Percentiles rank a stretch among this genome's conserved stretches.
These are phyloP conservation scores for Dysidea cf. avara DNA, from an alignment of 37 sponge, comb jelly and placozoan species.

Conservation along the genomic window DNA sequence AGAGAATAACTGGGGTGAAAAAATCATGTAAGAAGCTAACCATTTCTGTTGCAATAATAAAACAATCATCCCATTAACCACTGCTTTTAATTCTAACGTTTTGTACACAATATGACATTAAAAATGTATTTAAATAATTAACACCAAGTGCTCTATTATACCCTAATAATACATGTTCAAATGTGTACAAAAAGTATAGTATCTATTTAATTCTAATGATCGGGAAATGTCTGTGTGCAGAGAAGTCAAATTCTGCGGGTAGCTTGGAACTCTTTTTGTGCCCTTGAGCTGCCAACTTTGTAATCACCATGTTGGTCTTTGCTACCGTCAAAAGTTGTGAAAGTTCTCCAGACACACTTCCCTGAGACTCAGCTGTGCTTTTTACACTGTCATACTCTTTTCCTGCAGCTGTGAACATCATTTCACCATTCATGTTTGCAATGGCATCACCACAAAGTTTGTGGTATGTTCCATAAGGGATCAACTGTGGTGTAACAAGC, in stretches of 20 bases:
- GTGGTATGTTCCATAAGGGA: conserved; percentile 64
- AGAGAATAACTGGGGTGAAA: conserved; percentile 25
- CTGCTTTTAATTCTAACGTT: too few relatives aligned
- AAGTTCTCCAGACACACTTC: conserved; percentile 24
- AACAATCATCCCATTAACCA: too few relatives aligned
- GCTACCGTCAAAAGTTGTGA: conserved; percentile 65
- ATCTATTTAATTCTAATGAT: conserved; percentile 67
- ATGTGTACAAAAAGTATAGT: neutral
- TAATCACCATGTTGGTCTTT: conserved; percentile 91
- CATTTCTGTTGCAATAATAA: neutral
- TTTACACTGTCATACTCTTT: conserved; percentile 63
- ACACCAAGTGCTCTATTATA: too few relatives aligned
- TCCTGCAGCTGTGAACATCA: conserved; percentile 57
- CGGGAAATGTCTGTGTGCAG: conserved; percentile 83
- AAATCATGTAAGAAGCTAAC: too few relatives aligned
- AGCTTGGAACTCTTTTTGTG: conserved; percentile 75
- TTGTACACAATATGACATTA: neutral
- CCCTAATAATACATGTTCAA: too few relatives aligned
- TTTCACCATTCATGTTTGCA: conserved; percentile 52
- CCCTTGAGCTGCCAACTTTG: conserved; percentile 84
- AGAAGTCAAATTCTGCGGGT: conserved; percentile 73
- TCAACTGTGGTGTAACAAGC: conserved; percentile 72
- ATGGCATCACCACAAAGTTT: conserved; percentile 40
- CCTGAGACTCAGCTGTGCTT: conserved; percentile 46
- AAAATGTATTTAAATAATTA: too few relatives aligned